These are phyloP conservation scores for Scolopax bukidnonensis DNA, from an alignment of 2,797 vertebrate genomes.

Conservation along the genomic window DNA sequence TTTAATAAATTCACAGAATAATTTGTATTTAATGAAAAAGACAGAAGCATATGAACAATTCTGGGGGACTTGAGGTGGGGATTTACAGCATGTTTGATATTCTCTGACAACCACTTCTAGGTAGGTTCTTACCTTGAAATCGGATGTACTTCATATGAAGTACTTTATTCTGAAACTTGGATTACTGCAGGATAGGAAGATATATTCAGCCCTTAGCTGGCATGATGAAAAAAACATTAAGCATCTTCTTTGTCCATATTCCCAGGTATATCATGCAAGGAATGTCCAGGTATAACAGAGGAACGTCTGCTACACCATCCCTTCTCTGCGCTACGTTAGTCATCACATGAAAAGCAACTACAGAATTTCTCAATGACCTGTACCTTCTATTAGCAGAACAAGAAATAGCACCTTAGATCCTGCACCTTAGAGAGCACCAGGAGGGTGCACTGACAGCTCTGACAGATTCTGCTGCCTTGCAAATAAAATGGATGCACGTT, in stretches of 20 bases:
- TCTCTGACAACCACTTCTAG: neutral
- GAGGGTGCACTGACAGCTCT: neutral
- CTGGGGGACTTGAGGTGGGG: neutral
- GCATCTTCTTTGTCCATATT: neutral
- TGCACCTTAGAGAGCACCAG: neutral
- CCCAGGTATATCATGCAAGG: neutral
- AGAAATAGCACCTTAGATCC: neutral
- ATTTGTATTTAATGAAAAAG: neutral
- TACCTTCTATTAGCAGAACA: neutral
- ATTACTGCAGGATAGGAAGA: neutral
- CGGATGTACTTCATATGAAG: neutral
- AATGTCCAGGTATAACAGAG: neutral
- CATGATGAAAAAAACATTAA: neutral
- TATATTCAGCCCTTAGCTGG: neutral
- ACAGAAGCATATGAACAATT: neutral
- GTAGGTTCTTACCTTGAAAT: neutral
- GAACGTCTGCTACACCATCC: neutral
- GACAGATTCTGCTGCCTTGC: neutral
- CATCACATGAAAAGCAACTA: neutral
- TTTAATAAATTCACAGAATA: neutral
- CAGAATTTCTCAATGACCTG: neutral
- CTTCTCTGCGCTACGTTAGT: neutral
- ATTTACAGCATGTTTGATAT: neutral
- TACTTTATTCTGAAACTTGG: neutral
- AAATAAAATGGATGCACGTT: neutral